Percentiles rank a stretch among this genome's conserved stretches.
Conservation (phyloP, 2,113 vertebrate genomes). For the Pimephales promelas region DNA sequence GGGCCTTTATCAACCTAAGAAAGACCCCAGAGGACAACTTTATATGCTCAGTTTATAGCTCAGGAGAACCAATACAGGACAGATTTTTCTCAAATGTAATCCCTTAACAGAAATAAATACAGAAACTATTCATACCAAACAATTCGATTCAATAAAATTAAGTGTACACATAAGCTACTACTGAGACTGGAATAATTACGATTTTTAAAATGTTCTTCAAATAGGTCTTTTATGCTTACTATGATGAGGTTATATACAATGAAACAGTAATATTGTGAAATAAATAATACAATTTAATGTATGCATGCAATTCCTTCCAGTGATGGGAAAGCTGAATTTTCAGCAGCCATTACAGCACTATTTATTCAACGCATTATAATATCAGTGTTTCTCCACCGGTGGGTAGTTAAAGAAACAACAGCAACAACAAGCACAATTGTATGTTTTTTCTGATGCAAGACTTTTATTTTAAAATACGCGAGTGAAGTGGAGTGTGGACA, state of each 20-base stretch:
- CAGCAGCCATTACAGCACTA: too few relatives aligned
- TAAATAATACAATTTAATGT: too few relatives aligned
- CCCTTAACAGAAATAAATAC: not conserved
- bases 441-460: too few relatives aligned
- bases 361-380: not conserved
- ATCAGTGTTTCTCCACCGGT: too few relatives aligned
- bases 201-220: not conserved
- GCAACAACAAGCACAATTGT: too few relatives aligned
- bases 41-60: not conserved
- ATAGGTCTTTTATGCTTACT: not conserved
- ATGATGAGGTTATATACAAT: not conserved
- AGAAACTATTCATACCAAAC: not conserved
- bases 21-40: not conserved
- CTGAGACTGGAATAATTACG: not conserved
- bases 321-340: too few relatives aligned
- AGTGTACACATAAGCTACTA: too few relatives aligned
- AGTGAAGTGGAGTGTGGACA: too few relatives aligned
- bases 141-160: too few relatives aligned
- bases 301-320: too few relatives aligned
- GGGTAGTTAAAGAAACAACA: too few relatives aligned
- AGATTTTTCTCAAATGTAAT: not conserved
- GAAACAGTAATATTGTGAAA: not conserved
- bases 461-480: too few relatives aligned
- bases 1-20: constrained; percentile 16
- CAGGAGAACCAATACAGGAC: not conserved